These are phyloP conservation scores for Eubasilissa splendida DNA, from an alignment of 2,888 invertebrate species.

Conservation along the genomic window DNA sequence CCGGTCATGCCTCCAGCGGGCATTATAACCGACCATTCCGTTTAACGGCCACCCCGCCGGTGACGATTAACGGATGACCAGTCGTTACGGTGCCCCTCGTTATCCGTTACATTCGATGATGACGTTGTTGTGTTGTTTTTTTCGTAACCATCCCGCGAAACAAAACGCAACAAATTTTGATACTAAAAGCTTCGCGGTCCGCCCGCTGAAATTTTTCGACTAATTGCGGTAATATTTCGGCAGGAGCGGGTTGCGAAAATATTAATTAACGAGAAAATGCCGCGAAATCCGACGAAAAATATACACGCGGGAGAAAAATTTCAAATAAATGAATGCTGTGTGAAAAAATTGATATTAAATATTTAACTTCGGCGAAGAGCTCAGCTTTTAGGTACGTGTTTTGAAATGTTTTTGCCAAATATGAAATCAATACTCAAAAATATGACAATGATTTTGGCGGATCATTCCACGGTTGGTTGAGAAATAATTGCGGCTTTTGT, in stretches of 20 bases:
- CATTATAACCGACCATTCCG: constrained; percentile 45
- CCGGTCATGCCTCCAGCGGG: constrained; percentile 40
- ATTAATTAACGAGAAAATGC: constrained; percentile 31
- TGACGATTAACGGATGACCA: constrained; percentile 53
- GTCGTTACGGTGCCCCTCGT: constrained; percentile 46
- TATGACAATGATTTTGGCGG: too few relatives aligned
- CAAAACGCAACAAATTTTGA: constrained; percentile 13
- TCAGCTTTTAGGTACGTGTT: too few relatives aligned
- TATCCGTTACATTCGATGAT: constrained; percentile 39
- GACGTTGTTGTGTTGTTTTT: constrained; percentile 41
- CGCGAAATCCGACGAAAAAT: background rate
- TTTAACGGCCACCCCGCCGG: constrained; percentile 46
- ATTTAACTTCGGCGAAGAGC: too few relatives aligned
- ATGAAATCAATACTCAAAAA: too few relatives aligned
- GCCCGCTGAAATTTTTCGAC: constrained; percentile 13
- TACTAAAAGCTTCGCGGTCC: constrained; percentile 22
- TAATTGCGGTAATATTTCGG: constrained; percentile 40
- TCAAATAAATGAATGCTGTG: too few relatives aligned
- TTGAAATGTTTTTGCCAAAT: too few relatives aligned
- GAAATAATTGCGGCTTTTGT: background rate
- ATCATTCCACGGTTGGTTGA: background rate
- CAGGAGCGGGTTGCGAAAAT: constrained; percentile 13
- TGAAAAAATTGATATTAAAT: too few relatives aligned
- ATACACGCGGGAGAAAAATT: background rate
- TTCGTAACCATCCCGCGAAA: background rate